A percentile compares a stretch with the other conserved stretches of the same genome.
These are phyloP conservation scores for Telmatherina bonti DNA, from an alignment of 2,797 vertebrate genomes.

Conservation along the genomic window DNA sequence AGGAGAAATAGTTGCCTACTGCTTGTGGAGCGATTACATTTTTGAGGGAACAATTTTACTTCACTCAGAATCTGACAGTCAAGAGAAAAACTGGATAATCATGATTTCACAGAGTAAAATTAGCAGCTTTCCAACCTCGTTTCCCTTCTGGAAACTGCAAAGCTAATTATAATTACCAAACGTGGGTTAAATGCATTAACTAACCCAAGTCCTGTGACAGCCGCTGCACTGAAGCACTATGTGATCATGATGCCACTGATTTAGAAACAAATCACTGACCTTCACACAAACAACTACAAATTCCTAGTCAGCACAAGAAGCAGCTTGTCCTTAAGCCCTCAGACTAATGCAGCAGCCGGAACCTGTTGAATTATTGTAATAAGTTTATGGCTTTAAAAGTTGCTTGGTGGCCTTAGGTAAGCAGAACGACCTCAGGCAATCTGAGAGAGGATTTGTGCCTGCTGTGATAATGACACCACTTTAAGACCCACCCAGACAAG, in stretches of 20 bases:
- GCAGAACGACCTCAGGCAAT: conserved; percentile 59
- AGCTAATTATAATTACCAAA: conserved; percentile 26
- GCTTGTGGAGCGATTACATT: conserved; percentile 16
- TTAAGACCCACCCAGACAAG: conserved; percentile 67
- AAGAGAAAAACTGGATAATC: conserved; percentile 20
- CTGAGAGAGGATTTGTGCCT: conserved; percentile 59
- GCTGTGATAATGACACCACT: conserved; percentile 74
- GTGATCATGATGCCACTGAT: conserved; percentile 42
- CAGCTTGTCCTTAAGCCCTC: conserved; percentile 18
- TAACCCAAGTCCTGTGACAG: conserved; percentile 40
- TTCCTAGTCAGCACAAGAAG: conserved; percentile 47
- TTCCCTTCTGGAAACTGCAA: not conserved
- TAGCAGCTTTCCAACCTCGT: not conserved
- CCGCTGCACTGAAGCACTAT: conserved; percentile 37
- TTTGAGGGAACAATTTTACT: conserved; percentile 34
- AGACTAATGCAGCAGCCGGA: conserved; percentile 31
- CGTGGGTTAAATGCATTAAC: conserved; percentile 43
- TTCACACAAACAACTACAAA: conserved; percentile 39
- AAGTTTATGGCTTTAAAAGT: conserved; percentile 55
- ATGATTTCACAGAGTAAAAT: not conserved
- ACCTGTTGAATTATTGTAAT: conserved; percentile 61
- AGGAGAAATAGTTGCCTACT: conserved; percentile 6
- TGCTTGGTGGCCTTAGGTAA: conserved; percentile 57
- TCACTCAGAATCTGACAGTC: conserved; percentile 42
- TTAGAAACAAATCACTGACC: conserved; percentile 47